These are phyloP conservation scores for Argyrosomus regius DNA, from an alignment of 2,797 vertebrate species.

Conservation along the genomic window DNA sequence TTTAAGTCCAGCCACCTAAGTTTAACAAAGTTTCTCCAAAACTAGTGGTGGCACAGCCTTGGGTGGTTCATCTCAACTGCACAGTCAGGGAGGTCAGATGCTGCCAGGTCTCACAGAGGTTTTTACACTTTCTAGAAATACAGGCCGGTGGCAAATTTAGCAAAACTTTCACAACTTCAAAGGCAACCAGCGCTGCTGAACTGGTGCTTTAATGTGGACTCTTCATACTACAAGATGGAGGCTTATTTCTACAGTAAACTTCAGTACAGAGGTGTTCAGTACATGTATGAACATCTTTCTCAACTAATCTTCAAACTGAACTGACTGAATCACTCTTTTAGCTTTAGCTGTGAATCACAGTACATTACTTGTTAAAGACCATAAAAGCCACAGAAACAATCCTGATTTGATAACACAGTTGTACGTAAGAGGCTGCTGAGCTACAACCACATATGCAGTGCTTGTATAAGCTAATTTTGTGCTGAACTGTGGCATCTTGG, in stretches of 20 bases:
- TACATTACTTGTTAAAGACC: background rate
- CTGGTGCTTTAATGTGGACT: background rate
- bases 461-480: background rate
- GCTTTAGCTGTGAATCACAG: background rate
- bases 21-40: background rate
- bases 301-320: background rate
- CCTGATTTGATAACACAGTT: background rate
- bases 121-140: slow-evolving; percentile 35
- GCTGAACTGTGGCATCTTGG: no score
- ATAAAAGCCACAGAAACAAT: background rate
- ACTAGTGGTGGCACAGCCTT: slow-evolving; percentile 2
- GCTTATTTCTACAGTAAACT: background rate
- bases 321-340: no score
- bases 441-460: background rate
- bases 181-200: slow-evolving; percentile 4
- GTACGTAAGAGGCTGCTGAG: background rate
- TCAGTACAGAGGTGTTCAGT: background rate
- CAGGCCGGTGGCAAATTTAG: slow-evolving; percentile 32
- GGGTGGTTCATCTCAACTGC: background rate
- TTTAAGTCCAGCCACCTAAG: background rate
- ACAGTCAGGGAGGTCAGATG: background rate
- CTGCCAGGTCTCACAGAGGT: slow-evolving; percentile 33
- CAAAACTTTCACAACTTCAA: slow-evolving; percentile 6
- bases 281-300: background rate
- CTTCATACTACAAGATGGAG: slow-evolving; percentile 4